Base-by-base conservation (phyloP, 2,113 vertebrate genomes). In the Synchiropus splendidus region DNA sequence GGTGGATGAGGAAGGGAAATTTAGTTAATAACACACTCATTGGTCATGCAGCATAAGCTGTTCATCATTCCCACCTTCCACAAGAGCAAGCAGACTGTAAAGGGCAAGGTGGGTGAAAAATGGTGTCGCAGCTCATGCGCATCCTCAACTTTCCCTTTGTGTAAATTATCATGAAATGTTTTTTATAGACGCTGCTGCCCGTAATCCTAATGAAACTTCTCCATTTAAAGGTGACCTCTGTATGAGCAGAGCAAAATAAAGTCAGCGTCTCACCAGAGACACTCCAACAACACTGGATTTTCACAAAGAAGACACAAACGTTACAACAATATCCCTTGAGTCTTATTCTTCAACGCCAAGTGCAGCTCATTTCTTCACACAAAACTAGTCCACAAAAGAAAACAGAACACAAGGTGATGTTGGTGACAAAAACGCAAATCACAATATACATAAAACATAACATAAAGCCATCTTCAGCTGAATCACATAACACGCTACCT, bases 121-220 rank as follows among this genome's bases (percentile, higher is more conserved):
- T 41, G 39, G 9, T 41, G 10, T 21, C 17, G 2, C n/a, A 2
- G 5, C 64, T 70, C 70, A 46, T 49, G 67, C 16, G 18, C 16
- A 36, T 50, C 59, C 51, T 51, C 46, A 42, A 37, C 21, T 35
- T 55, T 61, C 45, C 37, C 58, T 48, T 48, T n/a, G n/a, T n/a
- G n/a, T 59, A 45, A 45, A 48, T 46, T 44, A 50, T 45, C 58
- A 65, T 75, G 58, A 74, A 72, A 74, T 59, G 76, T 80, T 68
- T 62, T 72, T 68, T 27, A 58, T 40, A 45, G 36, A 42, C 64
- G 61, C 33, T 38, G 58, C 55, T 52, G 39, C 34, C 36, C 18
- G 36, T 45, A 36, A 54, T 67, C 61, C 42, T 65, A 52, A 65
- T 64, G 50, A 71, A 64, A 61, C 36, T 47, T 40, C 44, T 68